Evolutionary conservation across 1,140 invertebrate species (phyloP), one percentile per base, ranked within the genome.

Genomic region (Drosophila setifemur): DNA sequence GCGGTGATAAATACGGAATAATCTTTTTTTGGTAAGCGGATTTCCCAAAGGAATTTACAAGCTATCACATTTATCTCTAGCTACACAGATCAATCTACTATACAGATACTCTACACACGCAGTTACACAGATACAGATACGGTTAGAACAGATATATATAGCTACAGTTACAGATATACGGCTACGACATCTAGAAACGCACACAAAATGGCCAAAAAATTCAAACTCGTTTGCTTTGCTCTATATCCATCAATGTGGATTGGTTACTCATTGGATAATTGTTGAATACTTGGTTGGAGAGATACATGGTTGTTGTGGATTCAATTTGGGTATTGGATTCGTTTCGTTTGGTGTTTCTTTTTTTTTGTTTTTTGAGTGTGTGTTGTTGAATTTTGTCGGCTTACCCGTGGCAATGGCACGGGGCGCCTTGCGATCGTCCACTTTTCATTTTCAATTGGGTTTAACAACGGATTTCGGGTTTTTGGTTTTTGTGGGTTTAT

Each of bases 361-460:
- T 14, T 31, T n/a, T 21, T 49, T 48, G 11, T 29, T 31, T 60
- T 37, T 28, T 21, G 29, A 33, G 16, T 3, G 25, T 23, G 16
- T 40, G 12, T 42, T 60, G 4, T 25, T 35, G 14, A 23, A 4
- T 47, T 9, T 55, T 25, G 42, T 70, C 71, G 33, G 54, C 88
- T 89, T 89, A 89, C 88, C 87, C 43, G 47, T 40, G 54, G 78
- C 55, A 49, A 42, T 47, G 37, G 78, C 75, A 60, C 82, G 82
- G 44, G 87, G 87, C 61, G 58, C 47, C 68, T 74, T 89, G 29
- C 45, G 60, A 85, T 89, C 87, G 31, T 89, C 87, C 40, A 31
- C 87, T 89, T 49, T 60, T 31, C 40, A 44, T 43, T 40, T 28
- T n/a, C 11, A 25, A 14, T 45, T 11, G 8, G 18, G 53, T 67